Conservation (phyloP, 1,140 invertebrate genomes). For the Drosophila yakuba region DNA sequence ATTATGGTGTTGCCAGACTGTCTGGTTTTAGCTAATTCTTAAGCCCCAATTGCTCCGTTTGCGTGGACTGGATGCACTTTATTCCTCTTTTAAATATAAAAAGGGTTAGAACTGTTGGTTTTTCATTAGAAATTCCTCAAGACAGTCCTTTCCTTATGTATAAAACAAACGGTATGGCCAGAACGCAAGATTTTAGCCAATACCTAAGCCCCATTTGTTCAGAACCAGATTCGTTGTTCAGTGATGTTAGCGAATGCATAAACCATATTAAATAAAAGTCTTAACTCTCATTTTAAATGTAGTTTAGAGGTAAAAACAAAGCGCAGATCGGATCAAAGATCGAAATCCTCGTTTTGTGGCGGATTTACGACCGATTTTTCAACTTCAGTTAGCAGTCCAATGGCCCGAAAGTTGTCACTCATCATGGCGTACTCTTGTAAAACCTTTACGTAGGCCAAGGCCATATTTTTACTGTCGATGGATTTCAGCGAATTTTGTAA, state of each 20-base stretch:
- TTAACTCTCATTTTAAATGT: too few species aligned
- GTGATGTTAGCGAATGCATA: too few species aligned
- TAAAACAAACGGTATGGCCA: background rate
- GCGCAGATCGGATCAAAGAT: background rate
- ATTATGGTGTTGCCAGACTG: background rate
- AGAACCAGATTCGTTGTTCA: too few species aligned
- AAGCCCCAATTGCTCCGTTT: background rate
- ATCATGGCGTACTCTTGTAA: constrained; percentile 67
- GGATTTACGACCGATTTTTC: constrained; percentile 54
- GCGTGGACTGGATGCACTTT: background rate
- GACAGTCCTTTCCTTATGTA: too few species aligned
- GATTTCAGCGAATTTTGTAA: background rate
- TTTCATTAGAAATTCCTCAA: too few species aligned
- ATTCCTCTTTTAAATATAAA: background rate
- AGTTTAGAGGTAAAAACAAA: too few species aligned
- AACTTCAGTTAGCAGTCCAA: constrained; percentile 57
- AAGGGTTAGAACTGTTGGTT: too few species aligned
- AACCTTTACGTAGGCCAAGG: constrained; percentile 38
- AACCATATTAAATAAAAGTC: too few species aligned
- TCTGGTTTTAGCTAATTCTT: background rate
- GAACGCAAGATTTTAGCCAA: background rate
- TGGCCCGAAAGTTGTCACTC: constrained; percentile 63
- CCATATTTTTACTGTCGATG: constrained; percentile 38
- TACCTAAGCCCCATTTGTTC: background rate
- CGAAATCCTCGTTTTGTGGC: constrained; percentile 35